phyloP scores from a whole-genome alignment of 2,113 vertebrate genomes.

The Tetrao urogallus region DNA sequence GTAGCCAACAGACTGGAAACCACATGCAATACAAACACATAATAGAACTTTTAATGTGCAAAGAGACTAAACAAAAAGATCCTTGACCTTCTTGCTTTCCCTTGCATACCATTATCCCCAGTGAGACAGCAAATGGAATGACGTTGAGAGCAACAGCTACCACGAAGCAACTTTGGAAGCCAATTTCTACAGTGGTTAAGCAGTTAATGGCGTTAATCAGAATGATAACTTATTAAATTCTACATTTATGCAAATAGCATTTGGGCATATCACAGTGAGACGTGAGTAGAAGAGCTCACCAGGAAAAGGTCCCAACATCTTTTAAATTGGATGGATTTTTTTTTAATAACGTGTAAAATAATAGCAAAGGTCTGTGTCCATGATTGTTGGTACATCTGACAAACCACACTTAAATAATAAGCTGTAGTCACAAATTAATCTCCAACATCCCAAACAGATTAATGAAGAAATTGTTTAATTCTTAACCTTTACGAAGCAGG shows the following conservation, averaged over 20 bases:
- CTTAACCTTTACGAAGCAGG: not conserved
- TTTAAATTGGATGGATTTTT: not conserved
- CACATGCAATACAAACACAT: constrained; percentile 67
- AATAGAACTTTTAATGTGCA: constrained; percentile 73
- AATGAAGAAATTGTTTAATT: not conserved
- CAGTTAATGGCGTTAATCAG: constrained; percentile 60
- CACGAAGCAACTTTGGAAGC: constrained; percentile 43
- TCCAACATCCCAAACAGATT: not conserved
- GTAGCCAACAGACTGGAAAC: constrained; percentile 57
- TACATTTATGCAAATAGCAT: constrained; percentile 44
- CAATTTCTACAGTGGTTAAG: constrained; percentile 67
- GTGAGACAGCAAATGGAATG: constrained; percentile 59
- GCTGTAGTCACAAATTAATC: not conserved
- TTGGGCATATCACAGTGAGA: not conserved
- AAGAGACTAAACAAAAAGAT: constrained; percentile 68
- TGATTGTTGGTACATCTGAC: fast-evolving
- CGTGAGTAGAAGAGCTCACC: constrained; percentile 33
- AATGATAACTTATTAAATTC: constrained; percentile 58
- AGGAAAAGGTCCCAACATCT: not conserved
- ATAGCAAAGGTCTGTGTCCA: not conserved
- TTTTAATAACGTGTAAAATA: not conserved
- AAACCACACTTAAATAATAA: not conserved
- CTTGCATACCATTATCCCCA: constrained; percentile 62
- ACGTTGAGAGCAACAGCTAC: constrained; percentile 29
- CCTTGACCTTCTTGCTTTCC: constrained; percentile 77